Evolutionary conservation across 2,113 vertebrate genomes (phyloP), one percentile per base, ranked within the genome.

Genomic region (Microtus montanus): DNA sequence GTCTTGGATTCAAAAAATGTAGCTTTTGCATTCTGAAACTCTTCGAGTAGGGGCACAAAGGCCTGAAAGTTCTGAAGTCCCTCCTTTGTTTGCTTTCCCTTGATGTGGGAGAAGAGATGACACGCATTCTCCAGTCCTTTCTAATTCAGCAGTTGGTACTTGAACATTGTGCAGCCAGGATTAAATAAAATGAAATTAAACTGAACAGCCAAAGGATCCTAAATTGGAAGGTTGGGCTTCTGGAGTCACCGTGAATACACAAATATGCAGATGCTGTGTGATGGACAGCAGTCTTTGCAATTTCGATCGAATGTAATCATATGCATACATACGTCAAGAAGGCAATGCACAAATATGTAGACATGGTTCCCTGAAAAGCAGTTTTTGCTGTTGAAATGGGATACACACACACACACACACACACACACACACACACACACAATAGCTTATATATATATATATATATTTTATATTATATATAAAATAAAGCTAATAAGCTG

Each of bases 21-120:
- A 86, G 89, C 86, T 75, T 89, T 54, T 75, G 33, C 26, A 86
- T 96, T 84, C 41, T 68, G 77, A 92, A 75, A 77, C 19, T 13
- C 44, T 80, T 52, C 7, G 71, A 13, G 28, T 41, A 6, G 52
- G 41, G 58, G 85, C 58, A 82, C 13, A 33, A 1, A 41, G 47
- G 24, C 44, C 80, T 70, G 30, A 15, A 49, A 38, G 26, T 71
- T 84, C 11, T 47, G 26, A 41, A 79, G 19, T 71, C 88, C 30
- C 77, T 22, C 12, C 4, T 77, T 79, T 78, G 14, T 79, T 77
- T 84, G 7, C 84, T 49, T 90, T 90, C 30, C 89, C 68, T 74
- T 74, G 66, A 79, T 84, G n/a, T 33, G 17, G 0, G 4, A 44
- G 58, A 89, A 91, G 22, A 28, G 87, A 86, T 68, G 44, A 74